Percentiles rank a stretch among this genome's conserved stretches.
Evolutionary conservation across 2,113 vertebrate species (phyloP).

Genomic region (Zootoca vivipara): DNA sequence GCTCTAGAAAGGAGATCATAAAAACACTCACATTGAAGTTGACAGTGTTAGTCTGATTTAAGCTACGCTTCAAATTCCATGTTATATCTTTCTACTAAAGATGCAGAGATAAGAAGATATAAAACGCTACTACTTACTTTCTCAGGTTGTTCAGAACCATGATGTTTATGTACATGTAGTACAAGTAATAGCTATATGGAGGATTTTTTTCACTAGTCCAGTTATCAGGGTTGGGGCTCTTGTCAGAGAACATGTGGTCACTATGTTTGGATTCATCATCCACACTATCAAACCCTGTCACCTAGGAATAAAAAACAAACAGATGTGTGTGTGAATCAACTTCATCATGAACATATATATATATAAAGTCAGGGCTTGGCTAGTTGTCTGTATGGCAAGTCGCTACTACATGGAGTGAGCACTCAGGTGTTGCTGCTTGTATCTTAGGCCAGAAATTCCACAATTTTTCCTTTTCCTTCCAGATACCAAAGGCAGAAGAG

Average conservation of each 20-base stretch:
- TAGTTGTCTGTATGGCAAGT: background rate
- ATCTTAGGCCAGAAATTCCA: background rate
- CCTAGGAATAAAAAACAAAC: constrained; percentile 71
- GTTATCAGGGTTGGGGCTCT: constrained; percentile 90
- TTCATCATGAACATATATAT: background rate
- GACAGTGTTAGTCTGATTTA: background rate
- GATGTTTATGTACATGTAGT: constrained; percentile 98
- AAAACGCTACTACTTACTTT: constrained; percentile 79
- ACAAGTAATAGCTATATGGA: constrained; percentile 96
- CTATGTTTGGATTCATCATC: constrained; percentile 99
- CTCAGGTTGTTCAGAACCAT: constrained; percentile 98
- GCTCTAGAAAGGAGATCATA: background rate
- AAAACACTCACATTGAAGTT: background rate
- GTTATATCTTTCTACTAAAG: background rate
- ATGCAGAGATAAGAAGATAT: background rate
- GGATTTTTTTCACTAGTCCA: constrained; percentile 93
- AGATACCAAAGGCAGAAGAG: no score
- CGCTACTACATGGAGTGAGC: background rate
- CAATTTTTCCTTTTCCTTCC: background rate
- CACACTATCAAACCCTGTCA: constrained; percentile 98
- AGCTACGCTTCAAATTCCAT: background rate
- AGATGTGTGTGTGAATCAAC: constrained; percentile 17
- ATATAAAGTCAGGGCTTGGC: no score
- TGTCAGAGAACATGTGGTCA: constrained; percentile 94
- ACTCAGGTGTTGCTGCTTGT: background rate